Percentiles rank a stretch among this genome's conserved stretches.
Conservation (phyloP, 2,888 invertebrate genomes). For the Galeruca laticollis region DNA sequence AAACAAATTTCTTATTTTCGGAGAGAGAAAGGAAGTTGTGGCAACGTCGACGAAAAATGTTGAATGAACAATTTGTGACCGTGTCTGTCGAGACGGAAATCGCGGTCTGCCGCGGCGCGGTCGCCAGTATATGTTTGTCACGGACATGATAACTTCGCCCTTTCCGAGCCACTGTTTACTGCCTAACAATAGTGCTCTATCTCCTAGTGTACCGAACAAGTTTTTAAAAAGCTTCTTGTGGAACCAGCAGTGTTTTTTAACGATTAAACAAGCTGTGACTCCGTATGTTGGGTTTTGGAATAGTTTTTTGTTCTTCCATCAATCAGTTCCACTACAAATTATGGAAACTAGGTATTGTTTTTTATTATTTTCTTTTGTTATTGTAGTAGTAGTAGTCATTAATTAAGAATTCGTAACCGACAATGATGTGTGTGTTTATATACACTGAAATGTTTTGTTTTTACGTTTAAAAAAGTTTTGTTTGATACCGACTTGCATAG, state of each 20-base stretch:
- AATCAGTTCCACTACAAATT: constrained; percentile 57
- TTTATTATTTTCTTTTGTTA: constrained; percentile 12
- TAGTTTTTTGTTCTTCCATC: constrained; percentile 62
- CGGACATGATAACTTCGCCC: constrained; percentile 70
- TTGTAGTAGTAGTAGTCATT: not conserved
- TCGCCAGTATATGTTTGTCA: constrained; percentile 66
- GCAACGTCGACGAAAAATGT: not conserved
- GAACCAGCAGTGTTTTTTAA: constrained; percentile 63
- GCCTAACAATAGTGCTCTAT: constrained; percentile 63
- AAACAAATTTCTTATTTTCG: no score
- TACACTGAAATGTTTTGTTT: not conserved
- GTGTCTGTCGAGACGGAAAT: not conserved
- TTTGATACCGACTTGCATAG: constrained; percentile 11
- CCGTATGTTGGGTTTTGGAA: constrained; percentile 66
- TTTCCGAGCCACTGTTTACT: constrained; percentile 66
- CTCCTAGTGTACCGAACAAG: constrained; percentile 42
- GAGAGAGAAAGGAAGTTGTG: not conserved
- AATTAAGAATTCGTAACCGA: not conserved
- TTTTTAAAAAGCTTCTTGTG: constrained; percentile 61
- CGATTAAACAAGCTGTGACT: constrained; percentile 60
- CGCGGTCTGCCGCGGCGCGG: constrained; percentile 21
- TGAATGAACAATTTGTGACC: constrained; percentile 18
- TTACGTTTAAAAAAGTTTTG: not conserved
- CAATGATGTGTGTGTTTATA: not conserved
- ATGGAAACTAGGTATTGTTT: constrained; percentile 63